phyloP scores from a whole-genome alignment of 2,113 vertebrate genomes.

The Gymnorhina tibicen region DNA sequence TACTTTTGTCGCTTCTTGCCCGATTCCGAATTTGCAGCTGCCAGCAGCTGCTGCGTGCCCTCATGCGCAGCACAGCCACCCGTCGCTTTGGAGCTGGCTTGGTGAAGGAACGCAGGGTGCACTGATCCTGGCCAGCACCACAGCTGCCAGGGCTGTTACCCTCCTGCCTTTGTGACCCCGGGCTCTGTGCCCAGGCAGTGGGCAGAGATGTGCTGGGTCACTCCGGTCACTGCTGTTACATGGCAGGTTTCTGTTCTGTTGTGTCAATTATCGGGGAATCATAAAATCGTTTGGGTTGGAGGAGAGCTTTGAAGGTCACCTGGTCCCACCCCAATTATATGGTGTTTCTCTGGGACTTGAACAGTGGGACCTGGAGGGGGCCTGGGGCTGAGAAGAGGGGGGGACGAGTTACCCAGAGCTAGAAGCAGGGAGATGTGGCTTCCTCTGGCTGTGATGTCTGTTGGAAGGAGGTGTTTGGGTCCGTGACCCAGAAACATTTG shows the following conservation, averaged over 20 bases:
- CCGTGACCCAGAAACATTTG: neutral
- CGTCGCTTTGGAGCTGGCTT: neutral
- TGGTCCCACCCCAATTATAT: accelerated
- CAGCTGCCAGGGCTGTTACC: neutral
- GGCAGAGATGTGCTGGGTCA: neutral
- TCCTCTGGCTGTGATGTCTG: accelerated
- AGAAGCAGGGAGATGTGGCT: neutral
- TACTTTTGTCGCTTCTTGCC: neutral
- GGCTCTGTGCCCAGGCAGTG: neutral
- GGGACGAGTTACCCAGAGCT: accelerated
- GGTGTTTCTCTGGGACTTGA: neutral
- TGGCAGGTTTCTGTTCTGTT: neutral
- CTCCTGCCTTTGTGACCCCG: neutral
- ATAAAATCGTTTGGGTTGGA: neutral
- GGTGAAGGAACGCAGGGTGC: neutral
- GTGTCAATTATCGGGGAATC: neutral
- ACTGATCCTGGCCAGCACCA: neutral
- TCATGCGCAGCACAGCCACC: accelerated
- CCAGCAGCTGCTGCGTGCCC: neutral
- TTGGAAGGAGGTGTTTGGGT: neutral
- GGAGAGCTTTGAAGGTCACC: neutral
- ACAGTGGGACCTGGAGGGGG: neutral
- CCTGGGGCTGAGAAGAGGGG: too few relatives aligned
- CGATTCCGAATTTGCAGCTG: accelerated
- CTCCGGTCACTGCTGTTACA: accelerated